Evolutionary conservation across 2,797 vertebrate genomes (phyloP), one percentile per base, ranked within the genome.

Genomic region (Steatocranus sp.): DNA sequence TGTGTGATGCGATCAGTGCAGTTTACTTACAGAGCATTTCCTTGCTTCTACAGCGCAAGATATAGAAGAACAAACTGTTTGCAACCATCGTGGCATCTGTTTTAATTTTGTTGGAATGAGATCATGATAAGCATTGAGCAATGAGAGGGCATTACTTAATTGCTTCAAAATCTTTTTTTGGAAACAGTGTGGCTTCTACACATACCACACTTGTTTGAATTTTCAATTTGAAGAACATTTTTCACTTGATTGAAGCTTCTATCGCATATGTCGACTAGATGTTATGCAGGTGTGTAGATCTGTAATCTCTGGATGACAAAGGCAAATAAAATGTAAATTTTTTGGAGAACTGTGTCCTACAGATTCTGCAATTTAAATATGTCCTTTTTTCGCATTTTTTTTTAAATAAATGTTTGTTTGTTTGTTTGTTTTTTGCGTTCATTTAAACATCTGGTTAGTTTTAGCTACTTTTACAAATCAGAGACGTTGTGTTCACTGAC

Each of bases 401-500:
- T 78, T 15, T 0, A 1, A 56, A 14, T 20, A 14, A 17, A 25
- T 43, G 5, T 61, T 61, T 12, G 30, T 4, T 0, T n/a, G n/a
- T n/a, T n/a, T n/a, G n/a, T n/a, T n/a, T n/a, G 1, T 0, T 2
- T 68, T 68, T 36, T 20, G 32, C 46, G 50, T 75, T 79, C 1
- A 78, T 63, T 76, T 5, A 18, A 48, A 54, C 36, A 17, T 78
- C 73, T 78, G 27, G 8, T 82, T 36, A 34, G 63, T 61, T 78
- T 79, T 75, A 86, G 27, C 49, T 54, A 11, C 46, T 66, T 54
- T 68, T 63, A 25, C 83, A 81, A 79, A 70, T 43, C 66, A 81
- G 58, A 77, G 70, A 81, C n/a, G 75, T 6, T 58, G 8, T 68
- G 63, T 63, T 85, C 79, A 5, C 58, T 63, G 80, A 87, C 78